Evolutionary conservation across 2,113 vertebrate species (phyloP).

Genomic region (Eidolon helvum): DNA sequence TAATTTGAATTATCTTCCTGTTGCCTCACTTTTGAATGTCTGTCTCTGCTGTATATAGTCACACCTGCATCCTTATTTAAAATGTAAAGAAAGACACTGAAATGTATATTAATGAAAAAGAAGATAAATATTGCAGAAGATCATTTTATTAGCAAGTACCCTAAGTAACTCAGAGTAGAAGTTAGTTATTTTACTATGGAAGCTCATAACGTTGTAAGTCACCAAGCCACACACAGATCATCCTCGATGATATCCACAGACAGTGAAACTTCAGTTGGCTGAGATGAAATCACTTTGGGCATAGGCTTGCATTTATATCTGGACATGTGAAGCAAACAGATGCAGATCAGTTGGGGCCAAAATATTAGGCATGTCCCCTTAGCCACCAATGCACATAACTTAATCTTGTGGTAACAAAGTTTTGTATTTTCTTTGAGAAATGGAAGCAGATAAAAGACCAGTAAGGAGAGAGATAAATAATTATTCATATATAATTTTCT

Average conservation of each 20-base stretch:
- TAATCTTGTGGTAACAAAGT: background rate
- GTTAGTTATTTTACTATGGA: background rate
- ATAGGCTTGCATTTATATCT: background rate
- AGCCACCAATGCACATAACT: background rate
- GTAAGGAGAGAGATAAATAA: background rate
- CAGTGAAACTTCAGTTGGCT: background rate
- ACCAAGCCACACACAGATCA: background rate
- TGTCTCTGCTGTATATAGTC: background rate
- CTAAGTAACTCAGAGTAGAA: background rate
- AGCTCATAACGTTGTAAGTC: background rate
- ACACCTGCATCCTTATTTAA: background rate
- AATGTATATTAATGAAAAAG: background rate
- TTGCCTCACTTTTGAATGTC: background rate
- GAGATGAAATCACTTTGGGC: background rate
- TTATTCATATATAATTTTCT: background rate
- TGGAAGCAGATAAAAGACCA: background rate
- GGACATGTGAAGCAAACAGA: background rate
- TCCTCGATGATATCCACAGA: background rate
- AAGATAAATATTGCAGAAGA: background rate
- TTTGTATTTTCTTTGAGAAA: background rate
- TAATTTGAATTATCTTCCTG: background rate
- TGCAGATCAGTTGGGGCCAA: background rate
- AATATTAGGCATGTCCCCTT: background rate
- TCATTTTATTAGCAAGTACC: background rate
- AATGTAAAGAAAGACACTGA: background rate